Evolutionary conservation across 2,888 invertebrate species (phyloP).

Genomic region (Chrysolina oricalcia): DNA sequence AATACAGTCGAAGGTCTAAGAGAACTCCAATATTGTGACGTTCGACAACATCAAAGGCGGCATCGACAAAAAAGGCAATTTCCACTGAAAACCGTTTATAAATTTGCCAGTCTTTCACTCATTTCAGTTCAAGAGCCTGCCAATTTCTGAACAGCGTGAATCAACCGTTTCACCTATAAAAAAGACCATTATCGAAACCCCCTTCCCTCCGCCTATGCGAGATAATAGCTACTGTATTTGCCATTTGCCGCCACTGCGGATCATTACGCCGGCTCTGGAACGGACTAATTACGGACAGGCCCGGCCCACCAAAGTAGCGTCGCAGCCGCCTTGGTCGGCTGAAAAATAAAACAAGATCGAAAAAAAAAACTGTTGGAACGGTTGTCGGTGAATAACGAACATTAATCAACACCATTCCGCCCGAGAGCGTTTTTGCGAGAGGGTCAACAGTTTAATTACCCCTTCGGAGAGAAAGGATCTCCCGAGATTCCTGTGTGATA

Average conservation of each 20-base stretch:
- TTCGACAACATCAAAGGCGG: no score
- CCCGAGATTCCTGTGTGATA: neutral
- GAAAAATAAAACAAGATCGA: conserved; percentile 11
- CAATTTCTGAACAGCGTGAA: no score
- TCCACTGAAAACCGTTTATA: no score
- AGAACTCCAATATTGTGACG: no score
- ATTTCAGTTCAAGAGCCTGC: no score
- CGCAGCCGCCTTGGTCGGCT: conserved; percentile 19
- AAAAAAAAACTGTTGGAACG: conserved; percentile 25
- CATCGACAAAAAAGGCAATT: no score
- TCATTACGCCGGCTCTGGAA: conserved; percentile 43
- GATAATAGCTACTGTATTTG: conserved; percentile 37
- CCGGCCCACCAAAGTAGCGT: conserved; percentile 40
- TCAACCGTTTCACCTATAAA: neutral
- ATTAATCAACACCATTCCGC: conserved; percentile 11
- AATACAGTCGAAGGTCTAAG: no score
- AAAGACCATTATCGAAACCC: neutral
- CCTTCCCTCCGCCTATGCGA: conserved; percentile 20
- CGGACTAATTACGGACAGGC: conserved; percentile 44
- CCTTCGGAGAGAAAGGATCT: neutral
- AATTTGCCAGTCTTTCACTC: no score
- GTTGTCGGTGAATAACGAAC: conserved; percentile 29
- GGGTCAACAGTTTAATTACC: conserved; percentile 27
- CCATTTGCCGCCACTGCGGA: conserved; percentile 43
- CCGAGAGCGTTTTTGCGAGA: conserved; percentile 3